phyloP scores from a whole-genome alignment of 2,888 invertebrate species.

The Eristalinus aeneus region DNA sequence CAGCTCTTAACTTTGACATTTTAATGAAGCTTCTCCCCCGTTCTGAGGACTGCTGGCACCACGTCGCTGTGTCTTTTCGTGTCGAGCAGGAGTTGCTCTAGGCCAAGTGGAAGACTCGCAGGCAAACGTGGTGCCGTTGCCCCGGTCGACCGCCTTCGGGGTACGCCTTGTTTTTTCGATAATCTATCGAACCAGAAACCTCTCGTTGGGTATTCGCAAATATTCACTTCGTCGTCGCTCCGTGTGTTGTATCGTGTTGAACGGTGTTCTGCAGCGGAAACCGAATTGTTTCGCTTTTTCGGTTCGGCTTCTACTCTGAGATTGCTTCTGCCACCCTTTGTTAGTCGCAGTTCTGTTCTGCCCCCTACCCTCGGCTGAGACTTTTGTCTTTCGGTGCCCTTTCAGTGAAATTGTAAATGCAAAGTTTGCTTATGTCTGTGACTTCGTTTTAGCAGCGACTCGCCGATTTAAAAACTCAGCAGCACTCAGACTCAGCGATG shows the following conservation, averaged over 20 bases:
- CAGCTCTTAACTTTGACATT: slow-evolving; percentile 50
- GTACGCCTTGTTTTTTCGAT: slow-evolving; percentile 60
- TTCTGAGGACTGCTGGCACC: not conserved
- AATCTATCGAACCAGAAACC: slow-evolving; percentile 60
- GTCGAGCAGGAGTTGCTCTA: not conserved
- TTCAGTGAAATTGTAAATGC: slow-evolving; percentile 33
- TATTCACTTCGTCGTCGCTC: slow-evolving; percentile 26
- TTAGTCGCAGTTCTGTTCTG: not conserved
- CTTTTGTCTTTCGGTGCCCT: not conserved
- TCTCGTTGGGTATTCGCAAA: slow-evolving; percentile 7
- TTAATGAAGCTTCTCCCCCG: slow-evolving; percentile 25
- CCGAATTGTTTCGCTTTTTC: not conserved
- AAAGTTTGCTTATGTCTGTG: slow-evolving; percentile 50
- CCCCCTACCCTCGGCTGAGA: not conserved
- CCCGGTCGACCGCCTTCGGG: slow-evolving; percentile 36
- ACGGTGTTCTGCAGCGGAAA: slow-evolving; percentile 5
- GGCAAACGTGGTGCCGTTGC: slow-evolving; percentile 18
- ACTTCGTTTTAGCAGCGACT: slow-evolving; percentile 40
- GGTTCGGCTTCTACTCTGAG: not conserved
- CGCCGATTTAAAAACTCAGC: slow-evolving; percentile 35
- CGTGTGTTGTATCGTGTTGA: slow-evolving; percentile 40
- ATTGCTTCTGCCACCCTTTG: not conserved
- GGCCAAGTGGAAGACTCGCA: slow-evolving; percentile 2
- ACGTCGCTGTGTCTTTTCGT: not conserved
- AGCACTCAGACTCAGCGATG: slow-evolving; percentile 73